A percentile compares a stretch with the other conserved stretches of the same genome.
Evolutionary conservation across 2,888 invertebrate species (phyloP).

Genomic region (Branchinecta sandiegonensis): DNA sequence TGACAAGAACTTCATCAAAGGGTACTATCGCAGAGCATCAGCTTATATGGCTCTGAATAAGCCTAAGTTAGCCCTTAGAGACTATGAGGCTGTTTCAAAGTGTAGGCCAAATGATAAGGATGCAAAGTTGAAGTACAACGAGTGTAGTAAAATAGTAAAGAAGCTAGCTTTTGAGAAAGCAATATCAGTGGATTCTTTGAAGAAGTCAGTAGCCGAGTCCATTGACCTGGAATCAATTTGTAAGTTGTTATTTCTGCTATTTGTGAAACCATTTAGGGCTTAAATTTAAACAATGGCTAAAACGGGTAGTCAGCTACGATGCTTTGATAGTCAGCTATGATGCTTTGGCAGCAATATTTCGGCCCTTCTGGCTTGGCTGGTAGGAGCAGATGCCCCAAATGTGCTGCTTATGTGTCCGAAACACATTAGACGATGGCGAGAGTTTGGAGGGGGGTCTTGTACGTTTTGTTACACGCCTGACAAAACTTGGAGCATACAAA

Average conservation of each 20-base stretch:
- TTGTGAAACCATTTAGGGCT: no score
- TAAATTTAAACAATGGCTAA: no score
- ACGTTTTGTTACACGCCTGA: no score
- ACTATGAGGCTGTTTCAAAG: constrained; percentile 90
- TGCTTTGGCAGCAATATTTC: no score
- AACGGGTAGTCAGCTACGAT: no score
- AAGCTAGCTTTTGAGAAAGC: constrained; percentile 92
- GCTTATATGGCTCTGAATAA: constrained; percentile 95
- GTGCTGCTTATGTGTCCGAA: no score
- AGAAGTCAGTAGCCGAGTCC: constrained; percentile 69
- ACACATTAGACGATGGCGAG: no score
- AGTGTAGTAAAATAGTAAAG: constrained; percentile 91
- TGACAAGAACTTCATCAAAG: constrained; percentile 81
- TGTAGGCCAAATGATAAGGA: constrained; percentile 85
- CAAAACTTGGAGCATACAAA: no score
- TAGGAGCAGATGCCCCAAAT: no score
- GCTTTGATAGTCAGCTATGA: no score
- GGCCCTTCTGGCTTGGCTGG: no score
- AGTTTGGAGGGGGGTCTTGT: no score
- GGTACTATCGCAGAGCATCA: constrained; percentile 90
- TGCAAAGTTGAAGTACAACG: constrained; percentile 75
- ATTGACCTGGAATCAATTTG: constrained; percentile 82
- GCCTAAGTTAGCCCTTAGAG: constrained; percentile 87
- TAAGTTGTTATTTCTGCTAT: constrained; percentile 37
- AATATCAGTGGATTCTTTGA: constrained; percentile 79